Evolutionary conservation across 35 echinoderm and acorn worm species (phyloP).

Genomic region (Heliocidaris erythrogramma): DNA sequence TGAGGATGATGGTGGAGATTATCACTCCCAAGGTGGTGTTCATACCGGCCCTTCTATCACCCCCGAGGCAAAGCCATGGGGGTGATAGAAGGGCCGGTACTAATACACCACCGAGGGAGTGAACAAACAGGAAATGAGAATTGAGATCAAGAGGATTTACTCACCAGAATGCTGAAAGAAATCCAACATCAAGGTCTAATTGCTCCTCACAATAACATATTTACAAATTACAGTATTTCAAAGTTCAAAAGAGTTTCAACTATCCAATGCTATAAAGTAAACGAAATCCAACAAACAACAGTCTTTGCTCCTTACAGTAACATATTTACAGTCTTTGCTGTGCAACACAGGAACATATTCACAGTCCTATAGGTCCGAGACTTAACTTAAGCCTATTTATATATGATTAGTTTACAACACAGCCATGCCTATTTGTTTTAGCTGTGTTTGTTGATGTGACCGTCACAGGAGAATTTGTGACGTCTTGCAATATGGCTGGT

Average conservation of each 20-base stretch:
- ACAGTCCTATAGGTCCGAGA: background rate
- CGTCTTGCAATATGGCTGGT: constrained; percentile 29
- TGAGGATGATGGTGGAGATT: too few species aligned
- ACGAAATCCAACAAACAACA: background rate
- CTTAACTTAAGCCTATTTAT: background rate
- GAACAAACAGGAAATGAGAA: background rate
- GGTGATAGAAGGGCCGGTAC: too few species aligned
- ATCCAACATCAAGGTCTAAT: too few species aligned
- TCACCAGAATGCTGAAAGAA: too few species aligned
- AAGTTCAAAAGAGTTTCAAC: background rate
- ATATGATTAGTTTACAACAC: constrained; percentile 36
- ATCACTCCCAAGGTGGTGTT: too few species aligned
- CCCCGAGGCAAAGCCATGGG: too few species aligned
- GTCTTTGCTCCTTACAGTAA: background rate
- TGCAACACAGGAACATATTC: background rate
- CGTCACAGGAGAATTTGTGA: constrained; percentile 34
- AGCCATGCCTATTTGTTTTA: constrained; percentile 29
- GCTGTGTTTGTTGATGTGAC: constrained; percentile 40
- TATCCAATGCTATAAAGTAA: background rate
- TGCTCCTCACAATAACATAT: background rate
- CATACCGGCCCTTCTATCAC: too few species aligned
- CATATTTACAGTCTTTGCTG: background rate
- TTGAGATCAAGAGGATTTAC: background rate
- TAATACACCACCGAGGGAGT: too few species aligned
- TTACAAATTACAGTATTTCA: too few species aligned